Percentiles rank a stretch among this genome's conserved stretches.
Conservation (phyloP, 2,113 vertebrate species). For the Aptenodytes patagonicus region DNA sequence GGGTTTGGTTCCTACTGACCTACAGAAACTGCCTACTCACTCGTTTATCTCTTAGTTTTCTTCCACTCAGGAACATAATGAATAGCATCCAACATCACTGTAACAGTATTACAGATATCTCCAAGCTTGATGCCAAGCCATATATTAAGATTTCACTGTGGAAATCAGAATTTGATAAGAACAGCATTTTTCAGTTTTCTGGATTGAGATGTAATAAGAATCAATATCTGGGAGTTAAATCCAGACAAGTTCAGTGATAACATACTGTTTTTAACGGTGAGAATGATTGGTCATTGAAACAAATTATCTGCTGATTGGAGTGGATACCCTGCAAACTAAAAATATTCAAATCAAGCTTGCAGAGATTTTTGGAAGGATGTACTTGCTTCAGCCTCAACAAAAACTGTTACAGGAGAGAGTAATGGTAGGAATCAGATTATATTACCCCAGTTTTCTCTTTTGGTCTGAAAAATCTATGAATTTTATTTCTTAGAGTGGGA, state of each 20-base stretch:
- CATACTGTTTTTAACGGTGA: not conserved
- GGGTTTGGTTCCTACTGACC: not conserved
- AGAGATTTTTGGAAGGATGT: not conserved
- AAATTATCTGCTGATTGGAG: not conserved
- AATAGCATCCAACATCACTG: not conserved
- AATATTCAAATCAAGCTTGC: not conserved
- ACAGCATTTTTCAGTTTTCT: not conserved
- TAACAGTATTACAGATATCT: not conserved
- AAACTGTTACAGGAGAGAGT: not conserved
- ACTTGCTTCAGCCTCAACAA: not conserved
- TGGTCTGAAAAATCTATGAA: not conserved
- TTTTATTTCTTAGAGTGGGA: not conserved
- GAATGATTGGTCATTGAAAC: not conserved
- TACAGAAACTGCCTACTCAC: not conserved
- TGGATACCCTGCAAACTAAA: not conserved
- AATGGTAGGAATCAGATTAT: not conserved
- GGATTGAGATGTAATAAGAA: not conserved
- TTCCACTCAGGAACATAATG: not conserved
- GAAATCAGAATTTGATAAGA: not conserved
- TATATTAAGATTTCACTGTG: not conserved
- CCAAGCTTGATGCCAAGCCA: not conserved
- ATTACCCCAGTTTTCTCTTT: not conserved
- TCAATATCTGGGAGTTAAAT: not conserved
- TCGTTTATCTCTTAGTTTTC: not conserved
- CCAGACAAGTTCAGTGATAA: not conserved